Evolutionary conservation across 2,113 vertebrate genomes (phyloP).

Genomic region (Gallinago paraguaiae): DNA sequence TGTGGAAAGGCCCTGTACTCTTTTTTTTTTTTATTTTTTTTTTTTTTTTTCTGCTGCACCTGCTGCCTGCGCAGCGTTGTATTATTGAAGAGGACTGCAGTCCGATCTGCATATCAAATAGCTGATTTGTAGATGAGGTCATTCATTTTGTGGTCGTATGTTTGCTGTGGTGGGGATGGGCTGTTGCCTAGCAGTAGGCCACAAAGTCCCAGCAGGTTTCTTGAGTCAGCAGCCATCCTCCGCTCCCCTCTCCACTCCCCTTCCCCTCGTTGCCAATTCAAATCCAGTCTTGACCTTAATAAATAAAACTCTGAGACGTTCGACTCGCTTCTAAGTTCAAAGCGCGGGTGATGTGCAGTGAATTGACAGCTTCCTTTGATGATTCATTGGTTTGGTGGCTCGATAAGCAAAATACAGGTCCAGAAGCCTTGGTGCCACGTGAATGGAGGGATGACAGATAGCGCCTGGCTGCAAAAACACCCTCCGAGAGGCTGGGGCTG

Average conservation of each 20-base stretch:
- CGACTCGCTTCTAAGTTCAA: slow-evolving; percentile 23
- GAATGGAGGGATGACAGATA: neutral
- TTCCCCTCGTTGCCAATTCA: slow-evolving; percentile 49
- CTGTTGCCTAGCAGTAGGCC: slow-evolving; percentile 78
- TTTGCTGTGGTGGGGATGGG: slow-evolving; percentile 73
- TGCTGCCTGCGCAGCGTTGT: slow-evolving; percentile 68
- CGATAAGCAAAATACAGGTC: neutral
- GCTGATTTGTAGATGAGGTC: slow-evolving; percentile 80
- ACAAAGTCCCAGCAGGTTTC: slow-evolving; percentile 75
- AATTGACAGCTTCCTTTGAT: slow-evolving; percentile 29
- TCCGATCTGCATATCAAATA: slow-evolving; percentile 83
- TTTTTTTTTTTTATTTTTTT: slow-evolving; percentile 31
- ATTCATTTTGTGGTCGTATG: slow-evolving; percentile 73
- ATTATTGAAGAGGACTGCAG: slow-evolving; percentile 67
- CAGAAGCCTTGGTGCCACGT: neutral
- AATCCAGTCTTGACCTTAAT: slow-evolving; percentile 55
- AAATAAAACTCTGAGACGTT: slow-evolving; percentile 47
- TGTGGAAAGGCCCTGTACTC: slow-evolving; percentile 40
- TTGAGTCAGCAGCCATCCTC: slow-evolving; percentile 72
- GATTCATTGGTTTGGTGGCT: slow-evolving; percentile 17
- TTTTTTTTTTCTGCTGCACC: slow-evolving; percentile 71
- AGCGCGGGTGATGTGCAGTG: neutral
- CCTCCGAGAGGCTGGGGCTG: neutral
- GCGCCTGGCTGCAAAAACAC: neutral
- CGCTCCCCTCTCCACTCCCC: slow-evolving; percentile 13